These are phyloP conservation scores for Cinara cedri DNA, from an alignment of 2,888 invertebrate genomes.

Conservation along the genomic window DNA sequence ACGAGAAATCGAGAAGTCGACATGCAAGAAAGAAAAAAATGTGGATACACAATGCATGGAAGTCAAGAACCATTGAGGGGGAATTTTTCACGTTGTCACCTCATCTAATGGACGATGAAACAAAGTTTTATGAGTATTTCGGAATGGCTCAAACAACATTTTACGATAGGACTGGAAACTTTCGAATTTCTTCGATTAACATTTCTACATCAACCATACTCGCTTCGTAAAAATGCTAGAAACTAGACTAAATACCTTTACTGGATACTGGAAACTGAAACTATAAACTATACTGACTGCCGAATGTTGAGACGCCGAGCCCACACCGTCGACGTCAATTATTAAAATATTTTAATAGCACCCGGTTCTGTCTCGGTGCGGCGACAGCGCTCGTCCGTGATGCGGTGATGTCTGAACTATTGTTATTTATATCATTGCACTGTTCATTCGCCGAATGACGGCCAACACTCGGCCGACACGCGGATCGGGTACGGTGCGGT, in stretches of 20 bases:
- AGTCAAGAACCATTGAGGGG: background rate
- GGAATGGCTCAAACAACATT: slow-evolving; percentile 1
- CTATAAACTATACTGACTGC: background rate
- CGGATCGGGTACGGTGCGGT: too few species aligned
- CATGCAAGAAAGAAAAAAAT: slow-evolving; percentile 2
- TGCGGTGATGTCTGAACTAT: too few species aligned
- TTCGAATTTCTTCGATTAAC: slow-evolving; percentile 6
- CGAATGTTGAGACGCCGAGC: slow-evolving; percentile 11
- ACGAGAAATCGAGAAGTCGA: slow-evolving; percentile 7
- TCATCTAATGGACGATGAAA: slow-evolving; percentile 25
- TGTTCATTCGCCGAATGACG: slow-evolving; percentile 15
- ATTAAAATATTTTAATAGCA: background rate
- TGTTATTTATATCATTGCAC: background rate
- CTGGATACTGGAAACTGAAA: background rate
- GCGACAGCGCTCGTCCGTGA: too few species aligned
- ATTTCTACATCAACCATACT: slow-evolving; percentile 1
- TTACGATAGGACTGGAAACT: background rate
- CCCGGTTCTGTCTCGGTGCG: slow-evolving; percentile 6
- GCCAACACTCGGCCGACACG: too few species aligned
- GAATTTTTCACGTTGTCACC: slow-evolving; percentile 3
- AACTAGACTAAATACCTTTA: too few species aligned
- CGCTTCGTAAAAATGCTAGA: background rate
- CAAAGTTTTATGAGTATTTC: slow-evolving; percentile 19
- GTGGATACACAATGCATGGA: slow-evolving; percentile 2
- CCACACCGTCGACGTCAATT: slow-evolving; percentile 17